Percentiles rank a stretch among this genome's conserved stretches.
These are phyloP conservation scores for Trichopria drosophilae DNA, from an alignment of 2,888 invertebrate species.

Conservation along the genomic window DNA sequence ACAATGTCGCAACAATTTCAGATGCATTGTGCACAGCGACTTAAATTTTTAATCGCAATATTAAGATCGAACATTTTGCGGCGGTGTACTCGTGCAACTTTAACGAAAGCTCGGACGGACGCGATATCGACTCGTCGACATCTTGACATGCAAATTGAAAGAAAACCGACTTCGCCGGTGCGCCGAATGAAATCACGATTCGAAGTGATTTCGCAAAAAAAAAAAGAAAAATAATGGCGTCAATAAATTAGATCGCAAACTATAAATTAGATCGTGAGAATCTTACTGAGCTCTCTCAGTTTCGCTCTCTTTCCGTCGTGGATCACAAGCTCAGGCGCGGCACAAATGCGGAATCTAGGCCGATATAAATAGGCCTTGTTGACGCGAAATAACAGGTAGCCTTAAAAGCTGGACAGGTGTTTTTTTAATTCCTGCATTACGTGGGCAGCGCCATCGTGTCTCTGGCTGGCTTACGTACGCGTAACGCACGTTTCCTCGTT, in stretches of 20 bases:
- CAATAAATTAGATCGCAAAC: conserved; percentile 44
- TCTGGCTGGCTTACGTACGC: too few relatives aligned
- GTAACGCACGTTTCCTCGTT: too few relatives aligned
- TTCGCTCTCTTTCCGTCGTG: conserved; percentile 41
- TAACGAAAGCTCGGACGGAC: too few relatives aligned
- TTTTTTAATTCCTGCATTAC: conserved; percentile 31
- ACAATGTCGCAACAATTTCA: too few relatives aligned
- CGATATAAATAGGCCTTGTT: conserved; percentile 58
- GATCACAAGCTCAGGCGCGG: conserved; percentile 38
- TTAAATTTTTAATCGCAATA: too few relatives aligned
- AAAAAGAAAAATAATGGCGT: conserved; percentile 42
- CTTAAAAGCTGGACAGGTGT: conserved; percentile 47
- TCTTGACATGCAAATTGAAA: neutral
- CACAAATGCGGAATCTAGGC: conserved; percentile 58
- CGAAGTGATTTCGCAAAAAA: conserved; percentile 47
- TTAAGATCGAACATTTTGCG: too few relatives aligned
- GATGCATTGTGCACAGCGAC: too few relatives aligned
- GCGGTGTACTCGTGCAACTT: too few relatives aligned
- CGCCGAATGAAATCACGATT: neutral
- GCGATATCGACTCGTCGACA: too few relatives aligned
- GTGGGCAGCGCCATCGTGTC: conserved; percentile 30
- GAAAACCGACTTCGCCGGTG: neutral
- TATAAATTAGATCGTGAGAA: conserved; percentile 52
- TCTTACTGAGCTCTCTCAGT: conserved; percentile 45
- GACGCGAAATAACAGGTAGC: conserved; percentile 57